Conservation (phyloP, 2,888 invertebrate genomes). For the Diarsia dahlii region DNA sequence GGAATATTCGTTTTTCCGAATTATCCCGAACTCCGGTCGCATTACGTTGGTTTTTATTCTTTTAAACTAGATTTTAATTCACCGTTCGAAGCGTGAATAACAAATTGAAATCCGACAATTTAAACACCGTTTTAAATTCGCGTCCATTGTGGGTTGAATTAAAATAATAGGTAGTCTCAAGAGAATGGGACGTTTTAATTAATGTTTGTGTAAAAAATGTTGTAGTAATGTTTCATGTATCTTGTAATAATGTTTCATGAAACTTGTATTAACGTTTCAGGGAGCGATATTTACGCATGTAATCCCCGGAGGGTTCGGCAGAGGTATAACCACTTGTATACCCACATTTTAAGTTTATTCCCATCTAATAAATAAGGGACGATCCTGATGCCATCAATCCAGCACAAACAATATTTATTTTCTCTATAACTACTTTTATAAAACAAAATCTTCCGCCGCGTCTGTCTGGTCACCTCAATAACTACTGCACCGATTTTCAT, state of each 20-base stretch:
- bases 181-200: constrained; percentile 25
- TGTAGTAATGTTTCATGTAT: background rate
- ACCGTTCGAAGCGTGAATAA: constrained; percentile 58
- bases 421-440: no score
- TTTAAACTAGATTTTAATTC: constrained; percentile 62
- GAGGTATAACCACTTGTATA: no score
- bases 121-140: constrained; percentile 42
- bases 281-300: no score
- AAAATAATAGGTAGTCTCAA: constrained; percentile 54
- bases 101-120: constrained; percentile 63
- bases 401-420: no score
- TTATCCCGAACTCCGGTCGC: constrained; percentile 31
- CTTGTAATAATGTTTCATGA: no score
- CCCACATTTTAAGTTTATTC: no score
- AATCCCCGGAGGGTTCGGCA: no score
- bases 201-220: background rate
- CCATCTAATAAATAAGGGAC: background rate
- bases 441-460: no score
- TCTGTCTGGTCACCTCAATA: no score
- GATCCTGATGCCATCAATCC: background rate
- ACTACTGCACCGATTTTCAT: no score
- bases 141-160: constrained; percentile 52
- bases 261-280: no score
- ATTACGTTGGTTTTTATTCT: constrained; percentile 42
- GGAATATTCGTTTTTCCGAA: constrained; percentile 42